Evolutionary conservation across 2,113 vertebrate genomes (phyloP).

Genomic region (Rhinichthys klamathensis): DNA sequence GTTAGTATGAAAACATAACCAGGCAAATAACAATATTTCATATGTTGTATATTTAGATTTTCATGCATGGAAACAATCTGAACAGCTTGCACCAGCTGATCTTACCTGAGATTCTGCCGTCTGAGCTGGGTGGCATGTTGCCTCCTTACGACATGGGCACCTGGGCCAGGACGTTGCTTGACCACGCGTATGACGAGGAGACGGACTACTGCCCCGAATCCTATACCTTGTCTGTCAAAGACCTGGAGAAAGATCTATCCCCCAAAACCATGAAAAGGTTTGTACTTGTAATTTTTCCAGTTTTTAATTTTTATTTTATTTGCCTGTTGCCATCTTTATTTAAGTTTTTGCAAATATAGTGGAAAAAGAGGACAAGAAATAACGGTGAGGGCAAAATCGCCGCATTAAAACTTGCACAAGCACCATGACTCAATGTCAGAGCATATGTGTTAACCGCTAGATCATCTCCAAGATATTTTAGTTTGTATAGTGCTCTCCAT

Average conservation of each 20-base stretch:
- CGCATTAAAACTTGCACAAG: no score
- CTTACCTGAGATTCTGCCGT: conserved; percentile 96
- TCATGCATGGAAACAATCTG: conserved; percentile 98
- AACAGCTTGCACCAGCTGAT: conserved; percentile 97
- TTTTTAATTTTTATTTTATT: background rate
- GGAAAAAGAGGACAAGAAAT: background rate
- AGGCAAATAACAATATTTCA: background rate
- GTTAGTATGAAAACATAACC: background rate
- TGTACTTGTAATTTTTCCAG: conserved; percentile 26
- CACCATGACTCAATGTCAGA: no score
- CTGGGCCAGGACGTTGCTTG: conserved; percentile 96
- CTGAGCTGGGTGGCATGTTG: conserved; percentile 97
- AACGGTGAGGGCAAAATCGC: no score
- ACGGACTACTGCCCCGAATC: conserved; percentile 88
- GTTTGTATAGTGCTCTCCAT: no score
- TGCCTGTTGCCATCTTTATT: background rate
- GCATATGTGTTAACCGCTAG: no score
- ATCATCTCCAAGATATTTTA: no score
- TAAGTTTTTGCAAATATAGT: background rate
- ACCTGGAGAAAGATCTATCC: conserved; percentile 90
- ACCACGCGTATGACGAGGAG: conserved; percentile 98
- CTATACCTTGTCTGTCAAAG: conserved; percentile 86
- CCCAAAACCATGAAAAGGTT: conserved; percentile 98
- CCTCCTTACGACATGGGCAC: conserved; percentile 99
- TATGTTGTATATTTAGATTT: conserved; percentile 81